Percentiles rank a stretch among this genome's conserved stretches.
phyloP scores from a whole-genome alignment of 2,113 vertebrate genomes.

The Urocynchramus pylzowi region DNA sequence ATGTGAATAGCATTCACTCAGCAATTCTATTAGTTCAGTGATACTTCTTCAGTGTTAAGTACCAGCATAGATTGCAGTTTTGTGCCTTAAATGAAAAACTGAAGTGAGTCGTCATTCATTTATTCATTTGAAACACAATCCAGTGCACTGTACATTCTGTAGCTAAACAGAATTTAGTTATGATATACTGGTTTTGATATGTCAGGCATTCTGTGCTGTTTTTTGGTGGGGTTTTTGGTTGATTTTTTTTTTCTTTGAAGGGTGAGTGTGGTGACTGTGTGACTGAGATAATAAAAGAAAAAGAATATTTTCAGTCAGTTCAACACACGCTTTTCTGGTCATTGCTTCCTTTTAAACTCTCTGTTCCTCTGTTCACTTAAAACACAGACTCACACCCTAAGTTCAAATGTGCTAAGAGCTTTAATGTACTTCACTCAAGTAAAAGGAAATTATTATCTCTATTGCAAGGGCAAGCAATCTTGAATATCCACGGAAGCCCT shows the following conservation, averaged over 20 bases:
- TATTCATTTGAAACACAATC: neutral
- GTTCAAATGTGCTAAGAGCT: constrained; percentile 31
- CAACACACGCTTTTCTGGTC: neutral
- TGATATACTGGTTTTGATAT: neutral
- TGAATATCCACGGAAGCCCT: neutral
- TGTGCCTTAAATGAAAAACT: neutral
- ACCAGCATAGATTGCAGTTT: neutral
- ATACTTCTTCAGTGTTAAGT: constrained; percentile 19
- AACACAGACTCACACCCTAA: neutral
- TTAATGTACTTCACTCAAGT: constrained; percentile 28
- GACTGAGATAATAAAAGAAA: neutral
- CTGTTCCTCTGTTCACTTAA: neutral
- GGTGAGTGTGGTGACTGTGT: fast-evolving
- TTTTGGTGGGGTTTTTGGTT: fast-evolving
- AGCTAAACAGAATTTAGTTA: neutral
- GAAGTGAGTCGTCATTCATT: neutral
- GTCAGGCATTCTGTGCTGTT: fast-evolving
- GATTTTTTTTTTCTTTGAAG: neutral
- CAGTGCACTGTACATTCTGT: neutral
- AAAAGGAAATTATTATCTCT: constrained; percentile 28
- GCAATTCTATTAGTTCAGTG: constrained; percentile 14
- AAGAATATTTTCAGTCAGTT: neutral
- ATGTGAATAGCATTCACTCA: neutral
- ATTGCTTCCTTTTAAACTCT: constrained; percentile 7
- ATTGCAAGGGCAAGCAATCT: neutral